phyloP scores from a whole-genome alignment of 2,797 vertebrate species.

The Petrocephalus schoutedeni region DNA sequence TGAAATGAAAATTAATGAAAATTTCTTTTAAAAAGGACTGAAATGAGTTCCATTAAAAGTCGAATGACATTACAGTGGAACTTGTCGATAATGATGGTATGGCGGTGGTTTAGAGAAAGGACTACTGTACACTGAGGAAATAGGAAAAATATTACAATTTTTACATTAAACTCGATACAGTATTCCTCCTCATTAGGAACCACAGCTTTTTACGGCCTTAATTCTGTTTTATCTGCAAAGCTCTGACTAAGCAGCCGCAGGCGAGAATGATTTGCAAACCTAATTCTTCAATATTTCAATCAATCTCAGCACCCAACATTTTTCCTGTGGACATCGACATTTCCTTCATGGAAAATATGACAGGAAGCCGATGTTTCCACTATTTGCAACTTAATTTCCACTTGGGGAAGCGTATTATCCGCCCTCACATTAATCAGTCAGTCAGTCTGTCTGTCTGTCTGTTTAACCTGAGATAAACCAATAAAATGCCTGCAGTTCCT shows the following conservation, averaged over 20 bases:
- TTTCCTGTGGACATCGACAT: neutral
- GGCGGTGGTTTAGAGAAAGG: neutral
- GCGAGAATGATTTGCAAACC: neutral
- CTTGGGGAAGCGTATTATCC: neutral
- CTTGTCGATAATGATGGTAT: neutral
- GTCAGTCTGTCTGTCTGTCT: neutral
- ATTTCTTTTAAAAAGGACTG: neutral
- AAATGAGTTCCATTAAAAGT: conserved; percentile 3
- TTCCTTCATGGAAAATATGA: neutral
- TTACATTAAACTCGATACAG: neutral
- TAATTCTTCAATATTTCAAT: conserved; percentile 3
- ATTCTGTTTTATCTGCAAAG: conserved; percentile 3
- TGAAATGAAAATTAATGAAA: neutral
- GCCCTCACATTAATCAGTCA: neutral
- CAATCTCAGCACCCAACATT: neutral
- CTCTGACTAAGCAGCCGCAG: neutral
- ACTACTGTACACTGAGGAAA: neutral
- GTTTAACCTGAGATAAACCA: neutral
- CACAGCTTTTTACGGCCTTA: neutral
- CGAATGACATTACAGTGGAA: neutral
- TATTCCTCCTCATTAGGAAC: neutral
- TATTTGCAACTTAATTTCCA: neutral
- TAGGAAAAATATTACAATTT: neutral
- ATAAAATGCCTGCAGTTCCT: neutral
- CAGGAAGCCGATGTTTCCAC: neutral